Evolutionary conservation across 2,113 vertebrate species (phyloP).

Genomic region (Nothoprocta pentlandii): DNA sequence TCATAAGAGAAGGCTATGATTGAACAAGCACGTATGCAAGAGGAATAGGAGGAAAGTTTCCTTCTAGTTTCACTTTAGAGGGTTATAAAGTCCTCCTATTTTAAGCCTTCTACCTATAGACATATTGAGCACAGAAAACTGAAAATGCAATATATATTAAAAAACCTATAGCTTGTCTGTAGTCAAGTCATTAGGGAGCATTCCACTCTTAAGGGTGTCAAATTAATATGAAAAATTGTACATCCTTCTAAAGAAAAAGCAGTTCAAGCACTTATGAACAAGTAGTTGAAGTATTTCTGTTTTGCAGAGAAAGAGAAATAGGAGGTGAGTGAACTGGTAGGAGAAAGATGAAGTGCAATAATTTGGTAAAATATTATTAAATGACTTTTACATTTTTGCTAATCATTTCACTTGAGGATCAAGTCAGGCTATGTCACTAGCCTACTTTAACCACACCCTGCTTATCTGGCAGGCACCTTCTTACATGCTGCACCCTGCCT

Average conservation of each 20-base stretch:
- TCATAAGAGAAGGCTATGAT: background rate
- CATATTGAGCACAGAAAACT: background rate
- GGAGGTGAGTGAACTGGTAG: background rate
- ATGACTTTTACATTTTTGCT: background rate
- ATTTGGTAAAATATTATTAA: background rate
- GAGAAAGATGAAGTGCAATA: background rate
- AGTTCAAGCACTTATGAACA: background rate
- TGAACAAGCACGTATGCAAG: background rate
- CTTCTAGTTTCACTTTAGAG: background rate
- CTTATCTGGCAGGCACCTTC: background rate
- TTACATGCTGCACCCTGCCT: background rate
- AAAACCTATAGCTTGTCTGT: background rate
- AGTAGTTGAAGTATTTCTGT: background rate
- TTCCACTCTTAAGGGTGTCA: background rate
- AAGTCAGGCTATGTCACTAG: background rate
- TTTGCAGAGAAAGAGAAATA: background rate
- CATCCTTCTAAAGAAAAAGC: background rate
- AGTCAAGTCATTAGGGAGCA: background rate
- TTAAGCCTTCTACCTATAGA: background rate
- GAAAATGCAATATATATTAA: background rate
- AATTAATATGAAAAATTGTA: background rate
- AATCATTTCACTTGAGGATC: background rate
- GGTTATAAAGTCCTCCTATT: background rate
- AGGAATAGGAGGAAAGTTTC: background rate
- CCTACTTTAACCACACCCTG: background rate